These are phyloP conservation scores for Hoplias malabaricus DNA, from an alignment of 2,113 vertebrate genomes.

Conservation along the genomic window DNA sequence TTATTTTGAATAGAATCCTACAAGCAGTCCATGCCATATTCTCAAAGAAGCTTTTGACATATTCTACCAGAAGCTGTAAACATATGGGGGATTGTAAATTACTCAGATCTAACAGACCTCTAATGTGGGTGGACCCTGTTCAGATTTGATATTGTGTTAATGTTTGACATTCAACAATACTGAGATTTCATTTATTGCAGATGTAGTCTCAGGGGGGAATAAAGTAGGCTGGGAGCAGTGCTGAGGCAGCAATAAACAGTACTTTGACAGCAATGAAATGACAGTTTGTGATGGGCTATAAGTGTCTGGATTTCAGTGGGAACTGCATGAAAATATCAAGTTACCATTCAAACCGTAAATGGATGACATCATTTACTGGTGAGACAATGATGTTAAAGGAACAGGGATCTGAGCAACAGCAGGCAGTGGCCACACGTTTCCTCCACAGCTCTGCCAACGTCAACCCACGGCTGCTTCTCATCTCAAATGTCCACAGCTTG, in stretches of 20 bases:
- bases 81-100: conserved; percentile 1
- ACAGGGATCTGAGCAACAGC: neutral
- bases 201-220: conserved; percentile 10
- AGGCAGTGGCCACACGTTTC: neutral
- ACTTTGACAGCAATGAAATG: neutral
- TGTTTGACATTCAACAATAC: neutral
- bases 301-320: neutral
- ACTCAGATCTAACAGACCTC: conserved; percentile 31
- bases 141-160: conserved; percentile 4
- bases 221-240: conserved; percentile 29
- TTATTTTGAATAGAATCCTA: conserved; percentile 53
- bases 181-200: conserved; percentile 14
- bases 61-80: neutral
- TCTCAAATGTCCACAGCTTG: neutral
- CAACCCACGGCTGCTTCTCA: neutral
- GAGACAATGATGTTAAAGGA: neutral
- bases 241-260: conserved; percentile 40
- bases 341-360: neutral
- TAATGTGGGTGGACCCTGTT: conserved; percentile 41
- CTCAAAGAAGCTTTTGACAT: neutral
- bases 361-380: conserved; percentile 20
- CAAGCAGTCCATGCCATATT: conserved; percentile 38
- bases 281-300: conserved; percentile 3
- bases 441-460: neutral
- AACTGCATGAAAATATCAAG: neutral